Base-by-base conservation (phyloP, 2,888 invertebrate species). In the Amblyjoppa proteus region DNA sequence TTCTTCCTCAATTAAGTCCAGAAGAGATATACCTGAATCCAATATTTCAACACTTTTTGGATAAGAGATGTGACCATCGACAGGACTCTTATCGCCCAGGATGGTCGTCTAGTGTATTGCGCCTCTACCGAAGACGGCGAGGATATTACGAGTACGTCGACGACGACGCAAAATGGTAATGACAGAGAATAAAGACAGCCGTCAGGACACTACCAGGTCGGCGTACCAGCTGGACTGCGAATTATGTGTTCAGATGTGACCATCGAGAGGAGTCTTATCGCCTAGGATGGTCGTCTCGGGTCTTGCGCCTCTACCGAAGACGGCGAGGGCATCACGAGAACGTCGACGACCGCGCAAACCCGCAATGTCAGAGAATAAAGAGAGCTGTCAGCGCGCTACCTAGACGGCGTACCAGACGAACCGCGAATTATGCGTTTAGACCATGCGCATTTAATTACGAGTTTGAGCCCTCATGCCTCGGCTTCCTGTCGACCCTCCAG, bases 381-480 rank as follows among this genome's bases (percentile, higher is more conserved):
- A 51, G 53, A 70, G 45, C 20, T 71, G 45, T 49, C 45, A 49
- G 45, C 16, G 31, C 61, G 51, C 58, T 68, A 56, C 20, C 58
- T 69, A 69, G 41, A 69, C 66, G 51, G 53, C 61, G 51, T 74
- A 61, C 70, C 76, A 58, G 74, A 74, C 74, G 69, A 85, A 70
- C 73, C 73, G 31, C 56, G 76, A 83, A 80, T 77, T 68, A 76
- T 61, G 69, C 88, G 87, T 90, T 89, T 88, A 88, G 84, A 82
- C 83, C 83, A 81, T 87, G 87, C 86, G 78, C 82, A 85, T 89
- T 91, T 91, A 91, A 92, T 91, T 90, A 90, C 88, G 81, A 89
- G 85, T 66, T 69, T 16, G 41, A 41, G 49, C 53, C 74, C 88
- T 83, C 84, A 87, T 87, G 88, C 86, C 87, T 71, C 51, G 56